phyloP scores from a whole-genome alignment of 2,797 vertebrate species.

The Dendrocincla fuliginosa region DNA sequence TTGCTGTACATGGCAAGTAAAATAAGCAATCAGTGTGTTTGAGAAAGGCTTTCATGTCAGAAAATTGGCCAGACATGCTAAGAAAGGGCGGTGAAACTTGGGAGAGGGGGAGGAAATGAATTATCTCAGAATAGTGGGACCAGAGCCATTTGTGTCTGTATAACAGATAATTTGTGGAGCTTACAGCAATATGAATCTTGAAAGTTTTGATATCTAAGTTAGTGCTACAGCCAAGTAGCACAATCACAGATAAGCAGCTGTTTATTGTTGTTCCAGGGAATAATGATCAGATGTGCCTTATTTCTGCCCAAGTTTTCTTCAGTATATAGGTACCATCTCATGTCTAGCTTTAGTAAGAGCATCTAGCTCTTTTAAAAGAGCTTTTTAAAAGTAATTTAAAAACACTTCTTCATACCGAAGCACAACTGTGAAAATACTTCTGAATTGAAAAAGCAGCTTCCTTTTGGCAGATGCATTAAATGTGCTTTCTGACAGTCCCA shows the following conservation, averaged over 20 bases:
- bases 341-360: background rate
- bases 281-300: background rate
- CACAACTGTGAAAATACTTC: background rate
- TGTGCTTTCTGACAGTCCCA: background rate
- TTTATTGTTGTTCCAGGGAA: slow-evolving; percentile 18
- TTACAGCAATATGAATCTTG: background rate
- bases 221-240: background rate
- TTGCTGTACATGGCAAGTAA: background rate
- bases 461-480: background rate
- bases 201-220: background rate
- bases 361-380: no score
- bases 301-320: background rate
- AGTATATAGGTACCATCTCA: background rate
- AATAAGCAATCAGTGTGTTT: background rate
- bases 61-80: background rate
- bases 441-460: slow-evolving; percentile 3
- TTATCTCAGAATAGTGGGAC: background rate
- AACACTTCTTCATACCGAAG: background rate
- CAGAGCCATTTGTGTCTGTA: background rate
- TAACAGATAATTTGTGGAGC: background rate
- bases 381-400: background rate
- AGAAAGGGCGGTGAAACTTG: background rate
- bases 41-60: slow-evolving; percentile 24
- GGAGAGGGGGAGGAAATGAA: background rate
- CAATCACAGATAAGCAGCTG: background rate